Percentiles rank a stretch among this genome's conserved stretches.
phyloP scores from a whole-genome alignment of 1,140 invertebrate species.

The Aphelenchoides fujianensis region DNA sequence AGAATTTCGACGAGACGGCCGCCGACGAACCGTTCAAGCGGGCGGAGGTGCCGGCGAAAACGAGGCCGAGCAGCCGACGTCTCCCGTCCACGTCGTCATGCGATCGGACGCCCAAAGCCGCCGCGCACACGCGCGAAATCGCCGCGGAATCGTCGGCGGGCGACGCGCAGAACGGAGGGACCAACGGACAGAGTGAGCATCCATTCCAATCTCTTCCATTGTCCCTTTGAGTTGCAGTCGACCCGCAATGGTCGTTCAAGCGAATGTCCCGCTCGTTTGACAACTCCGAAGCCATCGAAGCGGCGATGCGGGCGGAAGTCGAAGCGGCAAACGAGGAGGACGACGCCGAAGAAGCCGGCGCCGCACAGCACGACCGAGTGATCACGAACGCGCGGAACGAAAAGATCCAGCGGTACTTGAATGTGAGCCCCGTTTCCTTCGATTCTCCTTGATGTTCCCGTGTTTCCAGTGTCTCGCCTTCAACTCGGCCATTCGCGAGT shows the following conservation, averaged over 20 bases:
- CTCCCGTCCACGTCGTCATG: constrained; percentile 12
- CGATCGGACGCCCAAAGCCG: no score
- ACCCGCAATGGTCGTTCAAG: constrained; percentile 48
- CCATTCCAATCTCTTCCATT: no score
- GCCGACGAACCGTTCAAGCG: neutral
- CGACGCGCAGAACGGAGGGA: neutral
- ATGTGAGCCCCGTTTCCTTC: constrained; percentile 20
- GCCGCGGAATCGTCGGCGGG: neutral
- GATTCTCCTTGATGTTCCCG: neutral
- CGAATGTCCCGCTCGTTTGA: constrained; percentile 59
- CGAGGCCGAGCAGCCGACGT: neutral
- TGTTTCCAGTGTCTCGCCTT: constrained; percentile 77
- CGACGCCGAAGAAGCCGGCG: neutral
- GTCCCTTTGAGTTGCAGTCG: no score
- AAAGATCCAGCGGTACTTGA: constrained; percentile 18
- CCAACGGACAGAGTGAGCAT: no score
- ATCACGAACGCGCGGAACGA: no score
- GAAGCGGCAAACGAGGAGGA: neutral
- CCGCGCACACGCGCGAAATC: neutral
- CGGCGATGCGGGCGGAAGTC: neutral
- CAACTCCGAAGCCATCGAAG: constrained; percentile 26
- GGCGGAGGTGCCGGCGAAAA: neutral
- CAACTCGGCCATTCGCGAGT: constrained; percentile 85
- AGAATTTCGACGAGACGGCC: neutral
- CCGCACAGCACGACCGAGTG: neutral